Conservation (phyloP, 2,888 invertebrate species). For the Allophyes oxyacanthae region DNA sequence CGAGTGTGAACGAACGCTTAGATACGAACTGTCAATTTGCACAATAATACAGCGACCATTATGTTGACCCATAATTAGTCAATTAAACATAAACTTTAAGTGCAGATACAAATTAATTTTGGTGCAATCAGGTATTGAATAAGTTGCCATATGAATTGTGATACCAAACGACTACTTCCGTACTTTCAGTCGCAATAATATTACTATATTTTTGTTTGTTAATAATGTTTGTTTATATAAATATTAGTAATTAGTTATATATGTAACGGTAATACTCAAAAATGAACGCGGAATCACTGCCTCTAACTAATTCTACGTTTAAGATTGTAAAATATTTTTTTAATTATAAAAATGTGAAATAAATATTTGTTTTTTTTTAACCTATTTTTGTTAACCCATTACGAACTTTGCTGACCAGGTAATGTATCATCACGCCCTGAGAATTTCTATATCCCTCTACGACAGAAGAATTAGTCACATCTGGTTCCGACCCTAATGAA, state of each 20-base stretch:
- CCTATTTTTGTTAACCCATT: not conserved
- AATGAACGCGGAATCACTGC: slow-evolving; percentile 80
- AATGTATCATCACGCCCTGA: too few species aligned
- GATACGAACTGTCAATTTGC: too few species aligned
- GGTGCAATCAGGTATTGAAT: slow-evolving; percentile 50
- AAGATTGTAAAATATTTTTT: slow-evolving; percentile 74
- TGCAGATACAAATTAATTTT: slow-evolving; percentile 22
- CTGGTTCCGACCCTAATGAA: too few species aligned
- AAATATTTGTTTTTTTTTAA: slow-evolving; percentile 14
- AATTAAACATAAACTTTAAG: slow-evolving; percentile 8
- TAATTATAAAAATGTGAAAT: slow-evolving; percentile 54
- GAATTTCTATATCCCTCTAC: too few species aligned
- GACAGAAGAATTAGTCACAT: too few species aligned
- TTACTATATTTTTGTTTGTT: slow-evolving; percentile 55
- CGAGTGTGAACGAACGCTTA: too few species aligned
- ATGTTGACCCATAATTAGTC: not conserved
- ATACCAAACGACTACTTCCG: slow-evolving; percentile 79
- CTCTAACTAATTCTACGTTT: slow-evolving; percentile 82
- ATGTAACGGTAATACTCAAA: slow-evolving; percentile 82
- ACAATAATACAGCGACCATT: too few species aligned
- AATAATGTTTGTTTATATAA: slow-evolving; percentile 56
- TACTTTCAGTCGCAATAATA: slow-evolving; percentile 58
- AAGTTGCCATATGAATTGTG: slow-evolving; percentile 84
- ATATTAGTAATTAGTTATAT: slow-evolving; percentile 58
- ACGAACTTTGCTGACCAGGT: too few species aligned